Evolutionary conservation across 1,140 invertebrate genomes (phyloP).

Genomic region (Laupala kohalensis): DNA sequence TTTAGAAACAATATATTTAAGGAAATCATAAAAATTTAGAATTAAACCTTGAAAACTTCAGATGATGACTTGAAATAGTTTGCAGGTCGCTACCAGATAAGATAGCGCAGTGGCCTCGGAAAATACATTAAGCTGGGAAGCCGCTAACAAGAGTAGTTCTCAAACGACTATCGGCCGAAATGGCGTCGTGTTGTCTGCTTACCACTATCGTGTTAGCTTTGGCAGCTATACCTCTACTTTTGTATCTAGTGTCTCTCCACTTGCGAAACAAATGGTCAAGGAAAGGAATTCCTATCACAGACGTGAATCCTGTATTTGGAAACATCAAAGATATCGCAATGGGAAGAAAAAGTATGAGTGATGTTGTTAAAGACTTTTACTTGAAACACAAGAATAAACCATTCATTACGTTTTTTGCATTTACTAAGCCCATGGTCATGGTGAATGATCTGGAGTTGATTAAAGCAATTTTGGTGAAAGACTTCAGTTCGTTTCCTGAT

Average conservation of each 20-base stretch:
- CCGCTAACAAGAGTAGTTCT: too few relatives aligned
- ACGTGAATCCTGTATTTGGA: neutral
- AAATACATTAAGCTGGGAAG: too few relatives aligned
- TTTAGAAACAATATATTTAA: too few relatives aligned
- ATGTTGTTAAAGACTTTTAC: neutral
- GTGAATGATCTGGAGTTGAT: conserved; percentile 34
- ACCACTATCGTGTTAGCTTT: too few relatives aligned
- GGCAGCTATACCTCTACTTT: too few relatives aligned
- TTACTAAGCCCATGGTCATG: conserved; percentile 32
- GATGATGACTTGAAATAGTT: too few relatives aligned
- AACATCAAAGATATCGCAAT: neutral
- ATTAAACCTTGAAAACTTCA: too few relatives aligned
- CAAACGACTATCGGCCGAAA: too few relatives aligned
- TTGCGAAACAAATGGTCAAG: neutral
- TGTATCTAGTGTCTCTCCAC: neutral
- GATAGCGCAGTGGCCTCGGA: too few relatives aligned
- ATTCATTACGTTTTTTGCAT: conserved; percentile 28
- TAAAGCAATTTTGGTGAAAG: conserved; percentile 30
- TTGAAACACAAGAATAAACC: neutral
- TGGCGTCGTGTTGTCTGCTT: too few relatives aligned
- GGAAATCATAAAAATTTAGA: too few relatives aligned
- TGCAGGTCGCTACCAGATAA: too few relatives aligned
- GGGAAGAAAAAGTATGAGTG: neutral
- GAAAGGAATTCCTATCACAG: neutral
- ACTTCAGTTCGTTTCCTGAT: conserved; percentile 34